Conservation (phyloP, 2,113 vertebrate species). For the Harpagus bidentatus region DNA sequence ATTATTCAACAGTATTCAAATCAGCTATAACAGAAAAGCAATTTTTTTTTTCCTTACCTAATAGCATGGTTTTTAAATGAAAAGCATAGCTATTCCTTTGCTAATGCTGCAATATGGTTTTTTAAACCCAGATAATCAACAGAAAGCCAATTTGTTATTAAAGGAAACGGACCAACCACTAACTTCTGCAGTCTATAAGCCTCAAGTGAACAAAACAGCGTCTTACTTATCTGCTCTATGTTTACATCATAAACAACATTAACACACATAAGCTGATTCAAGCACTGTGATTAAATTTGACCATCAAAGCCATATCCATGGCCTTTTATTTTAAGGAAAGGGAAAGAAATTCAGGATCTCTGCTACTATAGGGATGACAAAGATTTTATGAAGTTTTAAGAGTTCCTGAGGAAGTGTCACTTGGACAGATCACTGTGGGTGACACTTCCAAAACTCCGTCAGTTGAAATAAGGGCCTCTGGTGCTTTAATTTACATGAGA, state of each 20-base stretch:
- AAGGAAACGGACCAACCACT: background rate
- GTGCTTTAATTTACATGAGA: background rate
- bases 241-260: constrained; percentile 11
- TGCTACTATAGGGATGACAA: background rate
- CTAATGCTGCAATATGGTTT: background rate
- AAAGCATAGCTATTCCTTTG: background rate
- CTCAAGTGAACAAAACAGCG: background rate
- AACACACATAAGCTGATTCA: background rate
- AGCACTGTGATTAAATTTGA: background rate
- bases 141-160: background rate
- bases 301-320: background rate
- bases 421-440: background rate
- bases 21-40: background rate
- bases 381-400: background rate
- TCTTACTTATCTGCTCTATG: background rate
- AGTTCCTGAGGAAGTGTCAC: background rate
- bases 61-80: background rate
- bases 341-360: background rate
- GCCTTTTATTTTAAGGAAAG: background rate
- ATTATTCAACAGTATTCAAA: background rate
- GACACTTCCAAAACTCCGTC: background rate
- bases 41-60: background rate
- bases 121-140: background rate
- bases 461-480: background rate
- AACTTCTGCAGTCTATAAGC: background rate